A percentile compares a stretch with the other conserved stretches of the same genome.
phyloP scores from a whole-genome alignment of 2,797 vertebrate genomes.

The Pachyuromys duprasi region DNA sequence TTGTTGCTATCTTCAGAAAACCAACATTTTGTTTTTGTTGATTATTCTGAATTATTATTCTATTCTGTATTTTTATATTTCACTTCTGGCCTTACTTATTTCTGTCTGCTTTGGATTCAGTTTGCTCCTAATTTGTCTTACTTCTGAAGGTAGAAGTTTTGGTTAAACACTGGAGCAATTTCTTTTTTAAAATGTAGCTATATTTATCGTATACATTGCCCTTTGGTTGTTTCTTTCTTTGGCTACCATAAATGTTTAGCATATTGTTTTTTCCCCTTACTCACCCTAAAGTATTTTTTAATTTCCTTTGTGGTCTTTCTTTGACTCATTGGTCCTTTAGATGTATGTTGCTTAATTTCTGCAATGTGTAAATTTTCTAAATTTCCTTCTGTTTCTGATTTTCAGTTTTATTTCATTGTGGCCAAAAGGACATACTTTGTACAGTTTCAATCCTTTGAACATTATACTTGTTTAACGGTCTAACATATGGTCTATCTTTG shows the following conservation, averaged over 20 bases:
- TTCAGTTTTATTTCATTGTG: conserved; percentile 27
- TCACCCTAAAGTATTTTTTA: conserved; percentile 52
- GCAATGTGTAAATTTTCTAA: conserved; percentile 53
- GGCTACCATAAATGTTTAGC: neutral
- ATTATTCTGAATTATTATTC: conserved; percentile 40
- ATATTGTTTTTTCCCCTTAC: conserved; percentile 26
- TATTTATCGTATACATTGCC: neutral
- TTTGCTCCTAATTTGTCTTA: conserved; percentile 21
- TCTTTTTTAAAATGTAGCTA: neutral
- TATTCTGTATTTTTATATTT: conserved; percentile 21
- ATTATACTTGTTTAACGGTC: conserved; percentile 9
- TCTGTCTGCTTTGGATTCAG: neutral
- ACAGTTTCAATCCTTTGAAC: conserved; percentile 43
- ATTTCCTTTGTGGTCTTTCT: conserved; percentile 47
- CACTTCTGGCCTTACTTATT: neutral
- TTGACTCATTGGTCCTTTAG: conserved; percentile 5
- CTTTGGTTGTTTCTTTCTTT: conserved; percentile 17
- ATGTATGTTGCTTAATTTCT: conserved; percentile 22
- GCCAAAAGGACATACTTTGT: conserved; percentile 30
- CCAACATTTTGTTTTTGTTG: neutral
- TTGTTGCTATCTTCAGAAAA: conserved; percentile 27
- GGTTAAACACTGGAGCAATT: neutral
- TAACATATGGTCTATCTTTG: conserved; percentile 30
- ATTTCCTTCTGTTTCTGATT: conserved; percentile 54
- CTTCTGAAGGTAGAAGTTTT: neutral